Percentiles rank a stretch among this genome's conserved stretches.
Conservation (phyloP, 2,888 invertebrate species). For the Blera fallax region DNA sequence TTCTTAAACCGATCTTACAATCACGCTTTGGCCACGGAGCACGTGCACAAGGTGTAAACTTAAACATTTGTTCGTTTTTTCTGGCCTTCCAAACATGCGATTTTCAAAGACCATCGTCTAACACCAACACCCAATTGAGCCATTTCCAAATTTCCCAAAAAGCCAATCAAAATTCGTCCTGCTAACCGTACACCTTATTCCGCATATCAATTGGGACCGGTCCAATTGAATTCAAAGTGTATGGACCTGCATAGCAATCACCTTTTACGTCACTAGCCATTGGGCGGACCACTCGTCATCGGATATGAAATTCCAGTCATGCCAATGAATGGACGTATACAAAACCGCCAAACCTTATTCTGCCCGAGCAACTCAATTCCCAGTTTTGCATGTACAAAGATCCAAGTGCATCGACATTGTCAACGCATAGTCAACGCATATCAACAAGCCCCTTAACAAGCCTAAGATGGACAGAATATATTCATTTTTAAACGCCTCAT, state of each 20-base stretch:
- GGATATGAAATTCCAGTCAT: background rate
- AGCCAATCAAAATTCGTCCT: constrained; percentile 35
- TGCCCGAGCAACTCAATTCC: background rate
- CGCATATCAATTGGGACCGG: constrained; percentile 43
- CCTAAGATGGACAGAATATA: background rate
- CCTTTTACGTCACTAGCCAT: constrained; percentile 13
- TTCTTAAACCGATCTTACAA: too few species aligned
- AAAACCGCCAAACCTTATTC: background rate
- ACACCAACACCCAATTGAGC: background rate
- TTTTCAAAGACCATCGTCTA: background rate
- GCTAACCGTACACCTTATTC: background rate
- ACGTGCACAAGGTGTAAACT: background rate
- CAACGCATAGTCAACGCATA: background rate
- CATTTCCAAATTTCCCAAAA: constrained; percentile 34
- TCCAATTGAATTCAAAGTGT: background rate
- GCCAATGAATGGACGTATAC: background rate
- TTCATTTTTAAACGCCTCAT: background rate
- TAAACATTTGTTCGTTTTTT: background rate
- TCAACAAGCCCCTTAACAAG: background rate
- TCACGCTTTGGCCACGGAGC: background rate
- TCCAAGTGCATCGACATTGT: constrained; percentile 19
- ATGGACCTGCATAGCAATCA: constrained; percentile 14
- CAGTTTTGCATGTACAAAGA: background rate
- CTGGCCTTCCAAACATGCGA: too few species aligned
- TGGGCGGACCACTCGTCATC: background rate